phyloP scores from a whole-genome alignment of 2,888 invertebrate genomes.

The Sclerodermus sp. region DNA sequence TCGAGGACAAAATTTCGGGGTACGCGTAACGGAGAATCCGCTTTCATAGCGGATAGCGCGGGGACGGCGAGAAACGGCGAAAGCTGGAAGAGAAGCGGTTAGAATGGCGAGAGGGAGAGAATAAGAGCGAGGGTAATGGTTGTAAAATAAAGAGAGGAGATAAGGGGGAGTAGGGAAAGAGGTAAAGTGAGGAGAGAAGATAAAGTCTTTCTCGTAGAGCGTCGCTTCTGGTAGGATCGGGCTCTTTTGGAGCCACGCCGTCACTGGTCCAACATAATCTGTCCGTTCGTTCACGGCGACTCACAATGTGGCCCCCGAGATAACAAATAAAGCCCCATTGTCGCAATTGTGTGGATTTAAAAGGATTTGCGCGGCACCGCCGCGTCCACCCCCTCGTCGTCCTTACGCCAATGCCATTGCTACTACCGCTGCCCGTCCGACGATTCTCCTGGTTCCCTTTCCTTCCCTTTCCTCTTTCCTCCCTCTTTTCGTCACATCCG shows the following conservation, averaged over 20 bases:
- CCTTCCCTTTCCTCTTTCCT: slow-evolving; percentile 19
- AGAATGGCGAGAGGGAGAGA: background rate
- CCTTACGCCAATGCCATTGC: too few relatives aligned
- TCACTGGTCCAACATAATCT: slow-evolving; percentile 57
- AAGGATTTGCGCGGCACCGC: slow-evolving; percentile 55
- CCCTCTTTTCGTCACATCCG: slow-evolving; percentile 11
- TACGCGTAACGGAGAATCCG: slow-evolving; percentile 31
- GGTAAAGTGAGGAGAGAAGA: slow-evolving; percentile 25
- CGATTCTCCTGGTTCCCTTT: slow-evolving; percentile 3
- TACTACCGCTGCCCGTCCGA: background rate
- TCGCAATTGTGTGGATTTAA: slow-evolving; percentile 60
- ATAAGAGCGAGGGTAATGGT: slow-evolving; percentile 13
- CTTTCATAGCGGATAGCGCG: slow-evolving; percentile 22
- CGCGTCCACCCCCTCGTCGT: slow-evolving; percentile 10
- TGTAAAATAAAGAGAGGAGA: slow-evolving; percentile 26
- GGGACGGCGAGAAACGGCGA: slow-evolving; percentile 16
- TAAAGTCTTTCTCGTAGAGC: slow-evolving; percentile 49
- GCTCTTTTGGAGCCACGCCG: slow-evolving; percentile 51
- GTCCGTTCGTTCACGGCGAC: slow-evolving; percentile 58
- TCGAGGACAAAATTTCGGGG: slow-evolving; percentile 15
- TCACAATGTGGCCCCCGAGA: slow-evolving; percentile 60
- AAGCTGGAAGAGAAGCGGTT: slow-evolving; percentile 24
- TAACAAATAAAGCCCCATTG: slow-evolving; percentile 60
- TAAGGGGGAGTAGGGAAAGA: slow-evolving; percentile 8
- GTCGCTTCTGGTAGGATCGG: slow-evolving; percentile 27